Conservation (phyloP, 2,888 invertebrate genomes). For the Carcina quercana region DNA sequence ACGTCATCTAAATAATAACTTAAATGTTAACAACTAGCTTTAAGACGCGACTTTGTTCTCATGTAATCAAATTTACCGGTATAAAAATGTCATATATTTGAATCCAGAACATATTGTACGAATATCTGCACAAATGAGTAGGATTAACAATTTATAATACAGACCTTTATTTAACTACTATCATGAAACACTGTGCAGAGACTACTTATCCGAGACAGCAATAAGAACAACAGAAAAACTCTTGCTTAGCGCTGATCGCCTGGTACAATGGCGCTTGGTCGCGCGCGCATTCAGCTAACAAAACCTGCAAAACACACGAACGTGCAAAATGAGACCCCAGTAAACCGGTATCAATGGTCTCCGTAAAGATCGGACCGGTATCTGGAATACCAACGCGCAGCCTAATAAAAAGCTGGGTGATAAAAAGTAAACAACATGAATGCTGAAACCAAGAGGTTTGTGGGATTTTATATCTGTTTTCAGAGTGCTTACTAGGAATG, state of each 20-base stretch:
- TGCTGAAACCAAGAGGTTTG: not conserved
- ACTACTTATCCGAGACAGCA: constrained; percentile 5
- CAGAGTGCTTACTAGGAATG: too few relatives aligned
- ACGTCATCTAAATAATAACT: too few relatives aligned
- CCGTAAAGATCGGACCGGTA: constrained; percentile 24
- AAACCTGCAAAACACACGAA: constrained; percentile 7
- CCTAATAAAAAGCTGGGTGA: not conserved
- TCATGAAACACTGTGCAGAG: too few relatives aligned
- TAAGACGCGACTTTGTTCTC: too few relatives aligned
- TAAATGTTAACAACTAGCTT: too few relatives aligned
- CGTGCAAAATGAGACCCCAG: constrained; percentile 11
- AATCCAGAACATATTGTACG: too few relatives aligned
- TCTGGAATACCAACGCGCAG: constrained; percentile 19
- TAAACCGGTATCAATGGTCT: constrained; percentile 15
- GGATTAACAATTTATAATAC: too few relatives aligned
- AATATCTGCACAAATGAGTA: too few relatives aligned
- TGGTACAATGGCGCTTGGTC: constrained; percentile 55
- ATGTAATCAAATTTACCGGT: too few relatives aligned
- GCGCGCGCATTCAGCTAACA: constrained; percentile 31
- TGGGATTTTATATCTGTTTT: too few relatives aligned
- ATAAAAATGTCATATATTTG: too few relatives aligned
- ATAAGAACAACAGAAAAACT: constrained; percentile 18
- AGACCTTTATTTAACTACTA: too few relatives aligned
- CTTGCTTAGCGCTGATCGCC: constrained; percentile 31
- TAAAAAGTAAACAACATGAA: not conserved